phyloP scores from a whole-genome alignment of 1,140 invertebrate species.

The Drosophila setifemur region DNA sequence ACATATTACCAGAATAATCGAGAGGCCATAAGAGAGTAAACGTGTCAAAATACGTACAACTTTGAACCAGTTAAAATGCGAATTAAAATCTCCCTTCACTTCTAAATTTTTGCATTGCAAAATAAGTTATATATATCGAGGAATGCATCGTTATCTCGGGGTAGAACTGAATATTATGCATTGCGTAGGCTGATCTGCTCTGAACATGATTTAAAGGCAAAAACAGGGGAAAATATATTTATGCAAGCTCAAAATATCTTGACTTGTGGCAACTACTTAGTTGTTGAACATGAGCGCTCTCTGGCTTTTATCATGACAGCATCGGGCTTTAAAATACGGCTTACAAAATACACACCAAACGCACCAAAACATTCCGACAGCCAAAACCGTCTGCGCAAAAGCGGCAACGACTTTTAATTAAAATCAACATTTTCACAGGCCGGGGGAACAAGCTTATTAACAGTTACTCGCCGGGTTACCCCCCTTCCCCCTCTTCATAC shows the following conservation, averaged over 20 bases:
- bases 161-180: slow-evolving; percentile 17
- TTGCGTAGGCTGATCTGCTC: slow-evolving; percentile 13
- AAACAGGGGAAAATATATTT: slow-evolving; percentile 11
- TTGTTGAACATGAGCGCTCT: slow-evolving; percentile 73
- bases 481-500: slow-evolving; percentile 1
- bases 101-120: neutral
- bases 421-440: slow-evolving; percentile 79
- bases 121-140: neutral
- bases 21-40: no score
- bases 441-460: slow-evolving; percentile 74
- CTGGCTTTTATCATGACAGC: slow-evolving; percentile 70
- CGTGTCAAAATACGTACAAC: no score
- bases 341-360: slow-evolving; percentile 49
- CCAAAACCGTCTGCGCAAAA: slow-evolving; percentile 42
- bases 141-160: slow-evolving; percentile 21
- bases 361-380: slow-evolving; percentile 51
- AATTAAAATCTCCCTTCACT: slow-evolving; percentile 6
- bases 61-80: neutral
- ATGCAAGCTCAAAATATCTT: slow-evolving; percentile 23
- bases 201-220: slow-evolving; percentile 27
- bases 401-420: slow-evolving; percentile 69
- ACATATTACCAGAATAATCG: no score
- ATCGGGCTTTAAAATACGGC: slow-evolving; percentile 77
- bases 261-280: slow-evolving; percentile 48
- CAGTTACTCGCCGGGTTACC: slow-evolving; percentile 52